phyloP scores from a whole-genome alignment of 2,113 vertebrate species.

The Podarcis raffonei region DNA sequence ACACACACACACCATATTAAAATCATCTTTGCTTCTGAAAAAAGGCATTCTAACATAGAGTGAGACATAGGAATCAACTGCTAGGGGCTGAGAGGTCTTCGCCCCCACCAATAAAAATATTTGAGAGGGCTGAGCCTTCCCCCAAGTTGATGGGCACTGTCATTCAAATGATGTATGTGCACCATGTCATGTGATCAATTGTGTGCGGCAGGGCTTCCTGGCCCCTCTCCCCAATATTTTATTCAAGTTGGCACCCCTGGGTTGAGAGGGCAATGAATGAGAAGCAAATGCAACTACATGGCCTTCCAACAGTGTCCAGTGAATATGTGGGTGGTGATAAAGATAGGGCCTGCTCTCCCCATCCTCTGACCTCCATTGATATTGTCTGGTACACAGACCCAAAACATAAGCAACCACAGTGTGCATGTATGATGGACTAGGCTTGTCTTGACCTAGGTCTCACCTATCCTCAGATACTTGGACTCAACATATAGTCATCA shows the following conservation, averaged over 20 bases:
- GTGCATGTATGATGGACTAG: neutral
- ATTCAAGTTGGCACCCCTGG: too few species aligned
- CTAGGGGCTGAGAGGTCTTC: too few species aligned
- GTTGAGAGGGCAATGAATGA: neutral
- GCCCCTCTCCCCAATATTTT: too few species aligned
- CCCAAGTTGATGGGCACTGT: too few species aligned
- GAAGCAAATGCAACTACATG: neutral
- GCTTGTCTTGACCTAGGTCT: neutral
- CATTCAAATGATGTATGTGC: too few species aligned
- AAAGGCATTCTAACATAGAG: neutral
- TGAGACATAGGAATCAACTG: too few species aligned
- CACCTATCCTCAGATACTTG: neutral
- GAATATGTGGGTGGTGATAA: neutral
- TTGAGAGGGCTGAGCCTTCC: too few species aligned
- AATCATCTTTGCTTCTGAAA: conserved; percentile 30
- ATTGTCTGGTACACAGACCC: neutral
- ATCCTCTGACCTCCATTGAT: neutral
- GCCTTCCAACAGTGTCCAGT: neutral
- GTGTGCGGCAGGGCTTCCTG: too few species aligned
- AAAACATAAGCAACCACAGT: neutral
- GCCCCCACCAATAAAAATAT: too few species aligned
- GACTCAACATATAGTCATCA: neutral
- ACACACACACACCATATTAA: neutral
- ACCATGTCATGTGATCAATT: too few species aligned
- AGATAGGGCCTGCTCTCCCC: neutral